Evolutionary conservation across 2,888 invertebrate species (phyloP), one percentile per base, ranked within the genome.

Genomic region (Cynaeus angustus): DNA sequence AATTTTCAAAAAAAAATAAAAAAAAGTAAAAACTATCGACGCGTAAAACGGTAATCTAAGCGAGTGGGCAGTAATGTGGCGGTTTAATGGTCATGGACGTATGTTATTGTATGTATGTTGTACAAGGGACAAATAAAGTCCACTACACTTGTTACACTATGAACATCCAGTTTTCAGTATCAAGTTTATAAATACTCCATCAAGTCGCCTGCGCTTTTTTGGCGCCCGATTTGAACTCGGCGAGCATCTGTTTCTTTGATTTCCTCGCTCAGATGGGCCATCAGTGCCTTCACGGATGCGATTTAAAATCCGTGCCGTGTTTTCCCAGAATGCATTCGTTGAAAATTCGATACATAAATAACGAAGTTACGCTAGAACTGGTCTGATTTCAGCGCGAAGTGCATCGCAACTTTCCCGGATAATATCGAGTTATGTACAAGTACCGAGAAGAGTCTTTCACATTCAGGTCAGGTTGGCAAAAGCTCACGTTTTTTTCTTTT

Each of bases 271-370:
- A 21, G 21, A 21, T 21, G 21, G 21, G 21, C 21, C 21, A 21
- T 21, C 21, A 21, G 21, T 21, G 21, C 21, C 21, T 21, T 21
- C 21, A 3, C 21, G 21, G 21, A 21, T 21, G 21, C 21, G 21
- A 21, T 21, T 21, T 21, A 21, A 21, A 21, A 21, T 21, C 21
- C 21, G 21, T 21, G 21, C 21, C 21, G 21, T 4, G 21, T 4
- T 21, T 21, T 21, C 21, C 21, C 7, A 37, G 16, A n/a, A 53
- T 33, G 53, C 56, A 41, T 41, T 41, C 28, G 37, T 7, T 28
- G 33, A 53, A 37, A 53, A 53, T 53, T 53, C 56, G 14, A 56
- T 56, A 38, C 56, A 56, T 56, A 56, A 56, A 56, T 56, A 56
- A 56, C 41, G 56, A 38, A 56, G 43, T 56, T 41, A 38, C 38